These are phyloP conservation scores for Onychomys arenicola DNA, from an alignment of 2,797 vertebrate species.

Conservation along the genomic window DNA sequence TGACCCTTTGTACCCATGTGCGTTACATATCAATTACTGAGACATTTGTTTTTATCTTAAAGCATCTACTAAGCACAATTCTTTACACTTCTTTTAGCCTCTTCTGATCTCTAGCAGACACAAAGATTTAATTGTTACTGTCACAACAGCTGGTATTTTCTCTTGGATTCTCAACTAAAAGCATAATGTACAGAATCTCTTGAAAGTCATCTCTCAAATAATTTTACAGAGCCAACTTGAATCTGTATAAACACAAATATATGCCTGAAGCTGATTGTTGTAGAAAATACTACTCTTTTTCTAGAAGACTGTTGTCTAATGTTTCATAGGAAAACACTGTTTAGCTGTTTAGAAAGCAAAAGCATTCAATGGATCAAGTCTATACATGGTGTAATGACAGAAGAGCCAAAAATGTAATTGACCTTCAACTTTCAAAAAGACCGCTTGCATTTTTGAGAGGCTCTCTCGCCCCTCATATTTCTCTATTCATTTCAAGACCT, in stretches of 20 bases:
- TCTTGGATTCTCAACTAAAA: conserved; percentile 75
- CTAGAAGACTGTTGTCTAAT: conserved; percentile 61
- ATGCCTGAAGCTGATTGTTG: conserved; percentile 57
- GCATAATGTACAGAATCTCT: conserved; percentile 74
- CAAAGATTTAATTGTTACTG: conserved; percentile 67
- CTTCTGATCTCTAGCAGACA: conserved; percentile 58
- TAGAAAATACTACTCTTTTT: conserved; percentile 66
- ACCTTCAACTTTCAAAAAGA: conserved; percentile 69
- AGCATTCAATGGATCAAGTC: conserved; percentile 57
- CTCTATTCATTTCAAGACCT: conserved; percentile 52
- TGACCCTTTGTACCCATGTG: conserved; percentile 53
- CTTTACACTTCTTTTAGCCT: conserved; percentile 69
- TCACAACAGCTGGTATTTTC: conserved; percentile 58
- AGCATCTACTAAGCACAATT: conserved; percentile 74
- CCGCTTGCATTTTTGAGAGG: conserved; percentile 23
- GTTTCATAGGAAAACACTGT: conserved; percentile 65
- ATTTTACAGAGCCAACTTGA: conserved; percentile 71
- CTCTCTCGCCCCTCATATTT: conserved; percentile 52
- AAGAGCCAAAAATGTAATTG: conserved; percentile 75
- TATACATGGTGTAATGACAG: conserved; percentile 67
- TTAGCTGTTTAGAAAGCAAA: conserved; percentile 62
- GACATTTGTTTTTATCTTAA: not conserved
- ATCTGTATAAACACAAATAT: conserved; percentile 51
- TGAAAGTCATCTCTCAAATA: conserved; percentile 66
- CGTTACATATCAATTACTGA: conserved; percentile 69